Evolutionary conservation across 2,113 vertebrate species (phyloP).

Genomic region (Motacilla tschutschensis): DNA sequence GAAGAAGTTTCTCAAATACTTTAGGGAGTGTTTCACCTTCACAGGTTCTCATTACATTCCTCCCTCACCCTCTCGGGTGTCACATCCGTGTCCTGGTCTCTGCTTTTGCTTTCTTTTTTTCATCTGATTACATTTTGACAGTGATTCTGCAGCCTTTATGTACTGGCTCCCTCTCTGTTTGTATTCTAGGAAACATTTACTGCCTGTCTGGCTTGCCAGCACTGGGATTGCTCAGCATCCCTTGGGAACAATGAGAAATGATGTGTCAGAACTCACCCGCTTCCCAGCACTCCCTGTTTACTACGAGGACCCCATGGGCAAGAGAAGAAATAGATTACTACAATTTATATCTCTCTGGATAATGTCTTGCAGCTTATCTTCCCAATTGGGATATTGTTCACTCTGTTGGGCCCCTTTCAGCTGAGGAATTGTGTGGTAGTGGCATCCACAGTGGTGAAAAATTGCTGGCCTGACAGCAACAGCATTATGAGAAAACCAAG

Average conservation of each 20-base stretch:
- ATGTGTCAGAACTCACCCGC: slow-evolving; percentile 40
- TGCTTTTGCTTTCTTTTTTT: neutral
- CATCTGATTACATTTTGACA: slow-evolving; percentile 11
- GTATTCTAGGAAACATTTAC: slow-evolving; percentile 56
- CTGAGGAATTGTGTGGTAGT: slow-evolving; percentile 3
- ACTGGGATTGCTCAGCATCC: slow-evolving; percentile 25
- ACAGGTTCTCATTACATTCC: neutral
- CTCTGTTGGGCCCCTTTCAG: slow-evolving; percentile 18
- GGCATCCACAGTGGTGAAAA: neutral
- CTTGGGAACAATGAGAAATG: slow-evolving; percentile 49
- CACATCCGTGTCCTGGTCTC: neutral
- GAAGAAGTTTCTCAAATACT: neutral
- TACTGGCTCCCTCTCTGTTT: neutral
- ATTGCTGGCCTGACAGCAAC: neutral
- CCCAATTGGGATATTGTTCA: slow-evolving; percentile 11
- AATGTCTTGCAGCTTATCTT: slow-evolving; percentile 43
- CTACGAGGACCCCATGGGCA: slow-evolving; percentile 31
- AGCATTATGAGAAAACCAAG: neutral
- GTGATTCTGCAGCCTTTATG: slow-evolving; percentile 20
- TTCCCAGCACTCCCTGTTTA: slow-evolving; percentile 42
- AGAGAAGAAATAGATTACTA: slow-evolving; percentile 51
- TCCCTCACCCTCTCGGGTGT: neutral
- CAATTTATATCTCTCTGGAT: slow-evolving; percentile 54
- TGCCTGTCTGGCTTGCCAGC: slow-evolving; percentile 32
- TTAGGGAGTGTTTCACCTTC: neutral